Conservation (phyloP, 2,888 invertebrate species). For the Brachylomia viminalis region DNA sequence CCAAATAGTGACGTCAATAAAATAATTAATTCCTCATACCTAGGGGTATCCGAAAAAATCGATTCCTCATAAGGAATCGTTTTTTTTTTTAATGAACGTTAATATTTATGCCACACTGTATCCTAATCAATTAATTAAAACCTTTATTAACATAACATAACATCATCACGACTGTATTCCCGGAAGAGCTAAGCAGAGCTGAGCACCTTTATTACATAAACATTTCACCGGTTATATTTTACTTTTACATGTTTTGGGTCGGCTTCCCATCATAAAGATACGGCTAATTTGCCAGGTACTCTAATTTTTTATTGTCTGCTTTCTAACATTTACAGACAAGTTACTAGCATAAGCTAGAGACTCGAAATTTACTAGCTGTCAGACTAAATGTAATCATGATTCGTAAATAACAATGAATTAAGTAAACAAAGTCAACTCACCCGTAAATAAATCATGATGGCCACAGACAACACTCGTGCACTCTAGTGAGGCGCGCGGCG, state of each 20-base stretch:
- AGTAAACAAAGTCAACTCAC: conserved; percentile 57
- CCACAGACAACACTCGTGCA: conserved; percentile 47
- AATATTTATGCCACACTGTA: too few relatives aligned
- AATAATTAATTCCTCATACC: too few relatives aligned
- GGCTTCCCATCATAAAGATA: not conserved
- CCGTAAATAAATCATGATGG: conserved; percentile 62
- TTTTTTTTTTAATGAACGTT: too few relatives aligned
- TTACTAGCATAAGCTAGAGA: not conserved
- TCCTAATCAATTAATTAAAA: not conserved
- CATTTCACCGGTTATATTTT: too few relatives aligned
- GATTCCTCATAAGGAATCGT: too few relatives aligned
- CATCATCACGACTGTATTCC: not conserved
- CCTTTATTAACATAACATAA: not conserved
- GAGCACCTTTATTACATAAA: too few relatives aligned
- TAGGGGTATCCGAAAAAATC: too few relatives aligned
- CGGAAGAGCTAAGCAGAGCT: not conserved
- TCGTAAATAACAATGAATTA: not conserved
- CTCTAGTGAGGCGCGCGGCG: conserved; percentile 66
- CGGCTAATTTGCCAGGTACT: not conserved
- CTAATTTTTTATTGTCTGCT: not conserved
- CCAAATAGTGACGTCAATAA: too few relatives aligned
- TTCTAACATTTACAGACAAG: too few relatives aligned
- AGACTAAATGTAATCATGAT: not conserved
- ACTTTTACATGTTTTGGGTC: not conserved
- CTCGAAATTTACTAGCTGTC: not conserved